Percentiles rank a stretch among this genome's conserved stretches.
phyloP scores from a whole-genome alignment of 1,140 invertebrate species.

The Trichomalopsis sarcophagae region DNA sequence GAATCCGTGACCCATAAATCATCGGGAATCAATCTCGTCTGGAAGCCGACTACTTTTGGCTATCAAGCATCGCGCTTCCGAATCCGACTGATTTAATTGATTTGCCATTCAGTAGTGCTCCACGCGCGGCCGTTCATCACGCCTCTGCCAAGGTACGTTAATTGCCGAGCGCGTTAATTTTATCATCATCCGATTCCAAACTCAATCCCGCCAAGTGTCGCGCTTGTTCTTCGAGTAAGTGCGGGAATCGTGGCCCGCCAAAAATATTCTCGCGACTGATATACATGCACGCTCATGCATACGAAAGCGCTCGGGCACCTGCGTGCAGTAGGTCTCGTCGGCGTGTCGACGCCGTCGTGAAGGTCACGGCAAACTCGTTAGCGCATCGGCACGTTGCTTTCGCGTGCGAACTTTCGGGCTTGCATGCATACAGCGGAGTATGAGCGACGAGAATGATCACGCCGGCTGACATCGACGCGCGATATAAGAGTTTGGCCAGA shows the following conservation, averaged over 20 bases:
- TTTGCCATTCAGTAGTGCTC: too few species aligned
- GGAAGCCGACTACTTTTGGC: not conserved
- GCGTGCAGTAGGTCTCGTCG: too few species aligned
- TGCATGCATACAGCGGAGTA: not conserved
- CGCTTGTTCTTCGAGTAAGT: too few species aligned
- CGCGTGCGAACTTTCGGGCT: not conserved
- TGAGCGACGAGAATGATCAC: not conserved
- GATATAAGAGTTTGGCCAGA: not conserved
- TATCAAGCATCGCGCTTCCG: not conserved
- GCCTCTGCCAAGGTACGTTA: too few species aligned
- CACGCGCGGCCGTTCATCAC: too few species aligned
- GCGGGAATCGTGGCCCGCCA: too few species aligned
- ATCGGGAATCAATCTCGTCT: not conserved
- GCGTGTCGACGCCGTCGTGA: not conserved
- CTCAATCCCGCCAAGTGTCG: too few species aligned
- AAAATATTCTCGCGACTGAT: too few species aligned
- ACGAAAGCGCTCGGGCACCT: not conserved
- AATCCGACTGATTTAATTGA: too few species aligned
- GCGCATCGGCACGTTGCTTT: not conserved
- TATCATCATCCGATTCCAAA: too few species aligned
- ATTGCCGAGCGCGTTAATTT: too few species aligned
- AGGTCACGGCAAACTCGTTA: constrained; percentile 15
- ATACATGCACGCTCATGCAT: too few species aligned
- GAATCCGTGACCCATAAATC: constrained; percentile 7
- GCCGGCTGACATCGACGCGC: not conserved